Conservation (phyloP, 2,113 vertebrate species). For the Oceanites oceanicus region DNA sequence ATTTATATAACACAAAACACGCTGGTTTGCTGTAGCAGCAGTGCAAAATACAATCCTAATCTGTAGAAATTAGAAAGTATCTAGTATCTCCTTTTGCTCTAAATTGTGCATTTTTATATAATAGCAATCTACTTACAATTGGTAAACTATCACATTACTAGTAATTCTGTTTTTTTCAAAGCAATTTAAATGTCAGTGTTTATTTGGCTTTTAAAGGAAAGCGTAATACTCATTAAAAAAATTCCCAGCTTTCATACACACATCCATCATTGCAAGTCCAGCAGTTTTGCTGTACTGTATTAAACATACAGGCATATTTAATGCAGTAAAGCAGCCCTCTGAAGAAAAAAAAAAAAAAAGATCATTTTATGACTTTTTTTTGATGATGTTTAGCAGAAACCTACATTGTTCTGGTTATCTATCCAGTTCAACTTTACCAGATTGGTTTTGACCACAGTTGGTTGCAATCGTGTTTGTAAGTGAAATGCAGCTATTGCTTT, state of each 20-base stretch:
- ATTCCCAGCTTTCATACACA: neutral
- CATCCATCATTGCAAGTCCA: neutral
- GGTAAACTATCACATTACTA: neutral
- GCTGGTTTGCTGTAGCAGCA: neutral
- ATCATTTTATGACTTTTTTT: neutral
- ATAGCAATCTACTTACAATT: neutral
- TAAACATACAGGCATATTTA: neutral
- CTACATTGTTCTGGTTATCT: neutral
- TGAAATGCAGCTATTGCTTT: neutral
- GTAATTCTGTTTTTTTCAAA: neutral
- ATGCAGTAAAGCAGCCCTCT: neutral
- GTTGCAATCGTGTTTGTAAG: neutral
- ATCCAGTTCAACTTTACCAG: neutral
- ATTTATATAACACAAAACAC: neutral
- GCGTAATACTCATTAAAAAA: neutral
- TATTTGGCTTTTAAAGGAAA: neutral
- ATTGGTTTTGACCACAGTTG: neutral
- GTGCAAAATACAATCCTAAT: neutral
- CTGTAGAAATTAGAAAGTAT: neutral
- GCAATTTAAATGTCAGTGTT: neutral
- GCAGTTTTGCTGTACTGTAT: neutral
- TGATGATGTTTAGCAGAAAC: neutral
- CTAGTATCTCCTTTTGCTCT: neutral
- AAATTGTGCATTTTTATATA: neutral
- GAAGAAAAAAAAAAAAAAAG: neutral